Percentiles rank a stretch among this genome's conserved stretches.
phyloP scores from a whole-genome alignment of 2,113 vertebrate genomes.

The Symphodus melops region DNA sequence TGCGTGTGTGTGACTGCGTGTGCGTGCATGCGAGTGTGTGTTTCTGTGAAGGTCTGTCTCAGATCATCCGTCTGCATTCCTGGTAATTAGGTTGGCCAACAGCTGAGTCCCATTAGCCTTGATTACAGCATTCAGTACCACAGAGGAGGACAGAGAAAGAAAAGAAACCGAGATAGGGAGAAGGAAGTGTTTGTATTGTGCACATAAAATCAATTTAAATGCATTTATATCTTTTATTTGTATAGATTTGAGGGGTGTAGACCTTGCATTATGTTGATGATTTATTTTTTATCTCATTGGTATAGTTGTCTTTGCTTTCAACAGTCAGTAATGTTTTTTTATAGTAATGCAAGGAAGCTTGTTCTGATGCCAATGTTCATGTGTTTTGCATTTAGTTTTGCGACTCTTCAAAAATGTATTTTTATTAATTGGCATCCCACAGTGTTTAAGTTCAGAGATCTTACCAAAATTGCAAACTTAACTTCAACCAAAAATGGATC shows the following conservation, averaged over 20 bases:
- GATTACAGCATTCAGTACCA: constrained; percentile 76
- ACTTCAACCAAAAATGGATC: constrained; percentile 22
- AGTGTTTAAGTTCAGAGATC: not conserved
- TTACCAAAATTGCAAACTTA: constrained; percentile 16
- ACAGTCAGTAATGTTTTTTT: not conserved
- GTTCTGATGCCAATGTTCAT: not conserved
- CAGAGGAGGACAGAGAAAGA: constrained; percentile 38
- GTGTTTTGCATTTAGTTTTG: constrained; percentile 13
- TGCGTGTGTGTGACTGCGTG: constrained; percentile 15
- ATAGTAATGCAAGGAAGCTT: constrained; percentile 3
- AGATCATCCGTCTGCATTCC: constrained; percentile 79
- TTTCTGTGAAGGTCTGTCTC: constrained; percentile 48
- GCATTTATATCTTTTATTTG: no score
- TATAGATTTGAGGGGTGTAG: no score
- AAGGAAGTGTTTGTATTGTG: constrained; percentile 2
- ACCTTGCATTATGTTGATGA: not conserved
- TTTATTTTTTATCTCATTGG: not conserved
- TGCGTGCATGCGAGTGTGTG: constrained; percentile 23
- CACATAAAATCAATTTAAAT: not conserved
- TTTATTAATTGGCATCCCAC: constrained; percentile 12
- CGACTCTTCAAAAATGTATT: constrained; percentile 23
- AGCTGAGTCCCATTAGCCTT: constrained; percentile 83
- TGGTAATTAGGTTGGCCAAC: constrained; percentile 81
- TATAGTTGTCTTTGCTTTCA: not conserved
- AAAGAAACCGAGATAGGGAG: constrained; percentile 15